A percentile compares a stretch with the other conserved stretches of the same genome.
phyloP scores from a whole-genome alignment of 1,140 invertebrate species.

The Nymphalis io region DNA sequence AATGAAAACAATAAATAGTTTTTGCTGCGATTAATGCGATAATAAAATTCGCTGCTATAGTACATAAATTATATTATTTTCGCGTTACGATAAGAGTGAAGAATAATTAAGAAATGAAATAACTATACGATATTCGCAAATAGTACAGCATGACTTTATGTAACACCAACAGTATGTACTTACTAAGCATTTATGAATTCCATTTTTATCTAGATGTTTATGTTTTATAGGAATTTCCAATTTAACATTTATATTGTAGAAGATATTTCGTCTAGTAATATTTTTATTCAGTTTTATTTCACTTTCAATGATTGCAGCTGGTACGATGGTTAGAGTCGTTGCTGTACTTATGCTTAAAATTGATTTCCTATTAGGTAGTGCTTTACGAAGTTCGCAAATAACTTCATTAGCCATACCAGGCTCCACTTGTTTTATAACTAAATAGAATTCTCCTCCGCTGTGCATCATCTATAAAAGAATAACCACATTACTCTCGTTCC shows the following conservation, averaged over 20 bases:
- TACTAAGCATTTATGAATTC: constrained; percentile 17
- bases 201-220: constrained; percentile 7
- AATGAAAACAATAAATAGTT: constrained; percentile 17
- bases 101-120: not conserved
- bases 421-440: constrained; percentile 42
- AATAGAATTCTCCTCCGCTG: constrained; percentile 39
- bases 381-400: constrained; percentile 40
- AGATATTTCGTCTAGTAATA: constrained; percentile 15
- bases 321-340: constrained; percentile 40
- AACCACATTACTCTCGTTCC: not conserved
- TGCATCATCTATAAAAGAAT: constrained; percentile 36
- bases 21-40: not conserved
- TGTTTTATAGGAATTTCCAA: constrained; percentile 17
- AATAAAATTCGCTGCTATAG: constrained; percentile 17
- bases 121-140: constrained; percentile 7
- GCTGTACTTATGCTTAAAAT: constrained; percentile 34
- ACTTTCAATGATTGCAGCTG: constrained; percentile 24
- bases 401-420: constrained; percentile 45
- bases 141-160: not conserved
- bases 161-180: not conserved
- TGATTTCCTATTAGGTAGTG: constrained; percentile 38
- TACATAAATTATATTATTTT: not conserved
- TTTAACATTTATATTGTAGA: constrained; percentile 15
- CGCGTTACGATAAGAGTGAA: not conserved
- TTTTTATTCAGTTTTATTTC: constrained; percentile 23